These are phyloP conservation scores for Cylindroiulus punctatus DNA, from an alignment of 2,888 invertebrate genomes.

Conservation along the genomic window DNA sequence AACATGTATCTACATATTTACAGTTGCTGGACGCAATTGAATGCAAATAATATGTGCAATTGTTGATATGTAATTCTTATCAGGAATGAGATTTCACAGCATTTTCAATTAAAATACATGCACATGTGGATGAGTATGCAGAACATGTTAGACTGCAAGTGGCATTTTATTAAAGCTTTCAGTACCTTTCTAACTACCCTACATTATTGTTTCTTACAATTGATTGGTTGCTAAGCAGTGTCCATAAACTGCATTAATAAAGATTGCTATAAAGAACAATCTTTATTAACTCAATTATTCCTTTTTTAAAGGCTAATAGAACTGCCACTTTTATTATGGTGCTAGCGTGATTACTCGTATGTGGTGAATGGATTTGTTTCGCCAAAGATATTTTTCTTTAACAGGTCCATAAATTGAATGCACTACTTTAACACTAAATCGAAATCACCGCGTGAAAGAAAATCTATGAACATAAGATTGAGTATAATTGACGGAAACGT, in stretches of 20 bases:
- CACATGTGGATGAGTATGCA: neutral
- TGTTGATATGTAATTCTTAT: too few relatives aligned
- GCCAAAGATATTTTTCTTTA: neutral
- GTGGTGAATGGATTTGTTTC: neutral
- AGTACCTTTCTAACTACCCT: neutral
- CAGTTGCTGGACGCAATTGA: too few relatives aligned
- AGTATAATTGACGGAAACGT: neutral
- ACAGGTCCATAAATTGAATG: neutral
- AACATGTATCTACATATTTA: too few relatives aligned
- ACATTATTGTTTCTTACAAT: neutral
- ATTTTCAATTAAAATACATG: neutral
- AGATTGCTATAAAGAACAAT: neutral
- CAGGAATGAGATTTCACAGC: too few relatives aligned
- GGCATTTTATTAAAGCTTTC: neutral
- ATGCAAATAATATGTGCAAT: too few relatives aligned
- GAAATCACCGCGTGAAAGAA: neutral
- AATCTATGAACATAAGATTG: neutral
- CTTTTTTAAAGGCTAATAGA: neutral
- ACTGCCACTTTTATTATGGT: neutral
- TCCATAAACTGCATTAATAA: neutral
- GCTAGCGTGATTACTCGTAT: neutral
- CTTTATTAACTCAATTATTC: constrained; percentile 40
- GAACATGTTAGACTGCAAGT: neutral
- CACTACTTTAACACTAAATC: neutral
- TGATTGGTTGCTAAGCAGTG: neutral